Percentiles rank a stretch among this genome's conserved stretches.
Conservation (phyloP, 2,113 vertebrate genomes). For the Ceyx melanurus region DNA sequence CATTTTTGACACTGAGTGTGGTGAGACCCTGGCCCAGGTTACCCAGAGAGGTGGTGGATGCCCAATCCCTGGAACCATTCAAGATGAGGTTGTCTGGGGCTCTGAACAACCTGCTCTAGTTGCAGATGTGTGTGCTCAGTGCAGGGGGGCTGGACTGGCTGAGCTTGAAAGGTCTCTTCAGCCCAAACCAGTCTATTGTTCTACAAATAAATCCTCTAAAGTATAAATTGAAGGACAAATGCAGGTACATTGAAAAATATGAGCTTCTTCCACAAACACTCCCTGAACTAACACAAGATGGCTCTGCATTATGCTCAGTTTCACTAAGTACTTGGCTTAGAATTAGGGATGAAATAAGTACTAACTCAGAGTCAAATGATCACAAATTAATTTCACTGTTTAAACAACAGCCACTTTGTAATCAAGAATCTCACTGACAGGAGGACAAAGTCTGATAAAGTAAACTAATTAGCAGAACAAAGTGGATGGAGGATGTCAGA, state of each 20-base stretch:
- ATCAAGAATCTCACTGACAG: slow-evolving; percentile 21
- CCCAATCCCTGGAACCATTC: neutral
- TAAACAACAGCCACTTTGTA: slow-evolving; percentile 20
- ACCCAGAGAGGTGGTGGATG: neutral
- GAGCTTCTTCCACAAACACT: neutral
- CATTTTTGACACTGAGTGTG: neutral
- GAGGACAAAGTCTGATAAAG: neutral
- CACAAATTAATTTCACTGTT: slow-evolving; percentile 11
- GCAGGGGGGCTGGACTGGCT: no score
- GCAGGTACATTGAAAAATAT: neutral
- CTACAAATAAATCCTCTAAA: neutral
- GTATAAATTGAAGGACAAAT: neutral
- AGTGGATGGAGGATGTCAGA: slow-evolving; percentile 16
- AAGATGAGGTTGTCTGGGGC: no score
- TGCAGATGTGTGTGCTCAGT: neutral
- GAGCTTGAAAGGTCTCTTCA: neutral
- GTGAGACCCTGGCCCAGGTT: neutral
- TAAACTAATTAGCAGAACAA: slow-evolving; percentile 49
- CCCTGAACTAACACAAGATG: neutral
- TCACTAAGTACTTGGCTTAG: neutral
- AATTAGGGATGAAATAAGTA: slow-evolving; percentile 1
- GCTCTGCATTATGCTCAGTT: neutral
- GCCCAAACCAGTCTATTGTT: neutral
- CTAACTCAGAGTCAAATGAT: neutral
- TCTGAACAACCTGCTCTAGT: neutral